Conservation (phyloP, 2,113 vertebrate genomes). For the Hippocampus mohnikei region DNA sequence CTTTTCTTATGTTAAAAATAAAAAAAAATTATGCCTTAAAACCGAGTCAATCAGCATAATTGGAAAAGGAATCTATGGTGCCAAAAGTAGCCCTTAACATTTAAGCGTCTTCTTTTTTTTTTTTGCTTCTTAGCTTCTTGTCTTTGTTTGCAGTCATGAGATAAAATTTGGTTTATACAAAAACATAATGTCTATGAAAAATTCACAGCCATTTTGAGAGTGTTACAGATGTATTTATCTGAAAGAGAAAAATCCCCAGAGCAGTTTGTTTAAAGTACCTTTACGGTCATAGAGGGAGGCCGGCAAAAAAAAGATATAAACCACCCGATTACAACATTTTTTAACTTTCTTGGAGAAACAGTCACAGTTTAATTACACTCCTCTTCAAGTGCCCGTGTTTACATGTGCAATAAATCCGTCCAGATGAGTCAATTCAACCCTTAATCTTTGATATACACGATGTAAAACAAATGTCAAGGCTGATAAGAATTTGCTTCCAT, state of each 20-base stretch:
- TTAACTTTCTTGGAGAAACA: slow-evolving; percentile 29
- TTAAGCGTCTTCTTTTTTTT: neutral
- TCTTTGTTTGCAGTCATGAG: neutral
- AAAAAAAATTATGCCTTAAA: no score
- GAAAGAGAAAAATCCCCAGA: neutral
- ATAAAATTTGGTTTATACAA: neutral
- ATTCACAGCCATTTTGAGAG: neutral
- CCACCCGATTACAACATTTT: slow-evolving; percentile 5
- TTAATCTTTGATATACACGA: slow-evolving; percentile 40
- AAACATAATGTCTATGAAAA: neutral
- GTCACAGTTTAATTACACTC: slow-evolving; percentile 33
- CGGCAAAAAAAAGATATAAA: neutral
- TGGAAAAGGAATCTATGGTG: no score
- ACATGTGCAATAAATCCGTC: slow-evolving; percentile 42
- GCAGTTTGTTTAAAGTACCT: slow-evolving; percentile 21
- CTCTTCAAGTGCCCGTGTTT: slow-evolving; percentile 34
- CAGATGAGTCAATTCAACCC: slow-evolving; percentile 42
- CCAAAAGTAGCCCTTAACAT: neutral
- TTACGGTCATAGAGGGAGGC: slow-evolving; percentile 11
- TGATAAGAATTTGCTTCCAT: slow-evolving; percentile 14
- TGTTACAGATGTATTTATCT: neutral
- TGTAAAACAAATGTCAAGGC: slow-evolving; percentile 40
- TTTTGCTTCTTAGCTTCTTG: neutral
- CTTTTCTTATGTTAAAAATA: no score
- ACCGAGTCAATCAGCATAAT: no score